Evolutionary conservation across 1,140 invertebrate genomes (phyloP), one percentile per base, ranked within the genome.

Genomic region (Calycopis cecrops): DNA sequence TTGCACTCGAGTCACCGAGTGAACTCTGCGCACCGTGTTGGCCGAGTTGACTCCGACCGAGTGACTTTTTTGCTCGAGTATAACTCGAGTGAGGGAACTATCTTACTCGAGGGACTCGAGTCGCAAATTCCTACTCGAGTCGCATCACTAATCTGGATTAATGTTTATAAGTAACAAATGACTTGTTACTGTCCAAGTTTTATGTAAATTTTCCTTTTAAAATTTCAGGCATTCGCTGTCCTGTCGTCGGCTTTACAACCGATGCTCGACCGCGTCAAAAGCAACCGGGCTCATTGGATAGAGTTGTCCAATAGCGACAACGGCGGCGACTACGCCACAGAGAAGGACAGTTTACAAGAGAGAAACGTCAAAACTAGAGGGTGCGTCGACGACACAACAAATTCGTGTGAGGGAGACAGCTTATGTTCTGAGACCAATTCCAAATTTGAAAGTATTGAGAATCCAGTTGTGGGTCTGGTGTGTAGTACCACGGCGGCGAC

Each of bases 261-360:
- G 8, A 87, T 98, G 70, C 89, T 96, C 0, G 92, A 96, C 49
- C 95, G 96, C 9, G 96, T 97, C n/a, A 88, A 91, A 48, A 87
- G 90, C 53, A 98, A 98, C 81, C 91, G 95, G 54, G 88, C 90
- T 12, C 92, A 96, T 65, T 98, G 97, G 97, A 87, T 95, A 47
- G 90, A 93, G 60, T 86, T 96, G 38, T 91, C 94, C 4, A 90
- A 91, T 58, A 89, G 87, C 63, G 89, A 83, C 70, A 72, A 63
- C 52, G 59, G 62, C 57, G 68, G 65, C 28, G 75, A 85, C 35
- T 82, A 78, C 59, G 53, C 59, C 7, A 61, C 78, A 18, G 77
- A 82, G 9, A 74, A 77, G 48, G 70, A 74, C 7, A 52, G 64
- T 10, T 40, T 63, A 10, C 53, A 62, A 1, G 79, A 82, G 8